Conservation (phyloP, 2,797 vertebrate genomes). For the Synaphobranchus kaupii region DNA sequence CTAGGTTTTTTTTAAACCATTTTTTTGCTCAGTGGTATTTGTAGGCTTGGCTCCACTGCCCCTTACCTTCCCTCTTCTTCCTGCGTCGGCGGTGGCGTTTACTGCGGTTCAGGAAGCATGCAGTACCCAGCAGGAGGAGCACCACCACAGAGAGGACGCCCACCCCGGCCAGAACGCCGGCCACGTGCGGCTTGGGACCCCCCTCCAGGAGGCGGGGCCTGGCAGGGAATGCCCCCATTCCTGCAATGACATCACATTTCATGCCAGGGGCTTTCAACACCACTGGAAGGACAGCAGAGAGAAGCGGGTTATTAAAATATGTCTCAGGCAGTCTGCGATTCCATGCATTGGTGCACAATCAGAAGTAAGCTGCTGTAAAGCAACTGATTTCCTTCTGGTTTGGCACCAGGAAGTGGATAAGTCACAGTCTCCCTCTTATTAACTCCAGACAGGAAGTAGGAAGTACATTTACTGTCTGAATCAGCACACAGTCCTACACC, state of each 20-base stretch:
- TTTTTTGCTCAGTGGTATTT: too few species aligned
- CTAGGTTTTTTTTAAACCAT: too few species aligned
- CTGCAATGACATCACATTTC: conserved; percentile 61
- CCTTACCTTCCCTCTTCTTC: conserved; percentile 68
- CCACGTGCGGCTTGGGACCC: conserved; percentile 80
- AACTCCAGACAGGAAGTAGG: neutral
- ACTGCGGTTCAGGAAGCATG: conserved; percentile 82
- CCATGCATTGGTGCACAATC: neutral
- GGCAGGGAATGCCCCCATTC: conserved; percentile 77
- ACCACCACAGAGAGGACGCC: conserved; percentile 84
- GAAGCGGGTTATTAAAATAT: neutral
- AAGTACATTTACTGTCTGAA: neutral
- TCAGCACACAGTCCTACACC: neutral
- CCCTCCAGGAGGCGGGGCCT: conserved; percentile 79
- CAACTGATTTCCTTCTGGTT: neutral
- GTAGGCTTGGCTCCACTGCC: too few species aligned
- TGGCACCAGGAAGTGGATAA: neutral
- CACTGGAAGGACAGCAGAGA: neutral
- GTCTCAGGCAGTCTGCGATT: neutral
- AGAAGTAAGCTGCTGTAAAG: neutral
- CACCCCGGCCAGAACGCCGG: conserved; percentile 82
- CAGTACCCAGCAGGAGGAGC: conserved; percentile 78
- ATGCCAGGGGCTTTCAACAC: neutral
- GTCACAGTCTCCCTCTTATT: neutral
- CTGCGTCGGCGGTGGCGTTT: conserved; percentile 61